Conservation (phyloP, 2,888 invertebrate species). For the Teinopalpus imperialis region DNA sequence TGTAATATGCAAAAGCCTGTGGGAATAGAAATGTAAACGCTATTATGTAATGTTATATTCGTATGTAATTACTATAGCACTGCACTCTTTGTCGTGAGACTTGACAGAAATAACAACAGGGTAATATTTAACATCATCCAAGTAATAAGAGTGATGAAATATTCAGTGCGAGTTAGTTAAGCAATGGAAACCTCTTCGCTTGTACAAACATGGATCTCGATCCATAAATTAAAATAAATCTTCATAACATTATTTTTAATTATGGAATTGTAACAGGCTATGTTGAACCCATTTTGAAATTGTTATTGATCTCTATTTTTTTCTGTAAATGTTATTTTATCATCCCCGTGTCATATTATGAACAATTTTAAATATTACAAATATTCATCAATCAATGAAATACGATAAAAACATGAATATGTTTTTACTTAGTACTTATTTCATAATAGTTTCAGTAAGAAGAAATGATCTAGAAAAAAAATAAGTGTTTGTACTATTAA, state of each 20-base stretch:
- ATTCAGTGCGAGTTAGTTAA: conserved; percentile 66
- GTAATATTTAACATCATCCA: conserved; percentile 46
- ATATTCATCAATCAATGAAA: too few relatives aligned
- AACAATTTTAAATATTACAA: too few relatives aligned
- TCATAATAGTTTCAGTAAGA: not conserved
- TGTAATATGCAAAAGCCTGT: too few relatives aligned
- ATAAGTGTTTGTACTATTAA: not conserved
- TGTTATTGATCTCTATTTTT: not conserved
- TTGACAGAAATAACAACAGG: conserved; percentile 34
- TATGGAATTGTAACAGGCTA: conserved; percentile 1
- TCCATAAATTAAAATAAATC: conserved; percentile 51
- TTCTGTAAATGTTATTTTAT: too few relatives aligned
- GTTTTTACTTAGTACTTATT: not conserved
- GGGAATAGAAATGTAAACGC: too few relatives aligned
- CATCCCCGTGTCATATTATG: too few relatives aligned
- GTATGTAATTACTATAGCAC: conserved; percentile 3
- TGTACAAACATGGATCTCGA: conserved; percentile 47
- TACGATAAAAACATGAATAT: too few relatives aligned
- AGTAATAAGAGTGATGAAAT: conserved; percentile 69
- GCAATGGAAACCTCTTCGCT: conserved; percentile 40
- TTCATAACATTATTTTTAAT: conserved; percentile 26
- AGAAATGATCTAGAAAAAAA: too few relatives aligned
- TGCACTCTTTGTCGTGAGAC: conserved; percentile 8
- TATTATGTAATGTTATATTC: conserved; percentile 4
- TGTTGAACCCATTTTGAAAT: not conserved